phyloP scores from a whole-genome alignment of 2,113 vertebrate genomes.

The Xyrauchen texanus region DNA sequence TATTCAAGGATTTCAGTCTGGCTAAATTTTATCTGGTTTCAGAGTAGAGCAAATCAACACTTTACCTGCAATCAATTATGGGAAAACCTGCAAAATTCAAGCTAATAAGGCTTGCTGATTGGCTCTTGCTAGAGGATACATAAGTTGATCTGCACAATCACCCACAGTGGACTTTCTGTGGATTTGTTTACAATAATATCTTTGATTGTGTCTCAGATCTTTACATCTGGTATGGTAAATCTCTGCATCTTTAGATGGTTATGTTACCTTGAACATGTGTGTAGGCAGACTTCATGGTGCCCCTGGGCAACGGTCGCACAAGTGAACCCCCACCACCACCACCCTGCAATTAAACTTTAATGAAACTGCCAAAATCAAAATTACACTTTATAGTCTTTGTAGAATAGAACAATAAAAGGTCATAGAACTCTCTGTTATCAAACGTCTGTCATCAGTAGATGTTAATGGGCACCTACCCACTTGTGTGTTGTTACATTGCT shows the following conservation, averaged over 20 bases:
- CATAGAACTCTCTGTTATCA: too few relatives aligned
- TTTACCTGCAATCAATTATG: slow-evolving; percentile 21
- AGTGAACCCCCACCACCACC: too few relatives aligned
- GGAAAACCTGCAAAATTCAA: slow-evolving; percentile 14
- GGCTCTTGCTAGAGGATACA: not conserved
- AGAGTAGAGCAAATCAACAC: not conserved
- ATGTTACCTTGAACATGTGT: not conserved
- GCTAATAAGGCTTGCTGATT: slow-evolving; percentile 2
- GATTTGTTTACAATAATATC: not conserved
- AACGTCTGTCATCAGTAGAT: too few relatives aligned
- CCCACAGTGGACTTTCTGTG: not conserved
- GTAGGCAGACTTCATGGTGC: too few relatives aligned
- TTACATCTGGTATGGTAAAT: not conserved
- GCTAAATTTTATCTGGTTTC: slow-evolving; percentile 27
- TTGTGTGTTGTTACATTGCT: too few relatives aligned
- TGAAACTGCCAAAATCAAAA: too few relatives aligned
- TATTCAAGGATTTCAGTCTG: slow-evolving; percentile 20
- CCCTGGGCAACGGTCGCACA: too few relatives aligned
- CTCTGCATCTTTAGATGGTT: not conserved
- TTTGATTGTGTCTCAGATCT: not conserved
- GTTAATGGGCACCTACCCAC: too few relatives aligned
- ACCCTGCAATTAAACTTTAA: too few relatives aligned
- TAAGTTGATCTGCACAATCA: not conserved
- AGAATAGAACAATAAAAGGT: too few relatives aligned
- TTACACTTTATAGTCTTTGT: too few relatives aligned